Evolutionary conservation across 2,888 invertebrate species (phyloP).

Genomic region (Drosophila infuscata): DNA sequence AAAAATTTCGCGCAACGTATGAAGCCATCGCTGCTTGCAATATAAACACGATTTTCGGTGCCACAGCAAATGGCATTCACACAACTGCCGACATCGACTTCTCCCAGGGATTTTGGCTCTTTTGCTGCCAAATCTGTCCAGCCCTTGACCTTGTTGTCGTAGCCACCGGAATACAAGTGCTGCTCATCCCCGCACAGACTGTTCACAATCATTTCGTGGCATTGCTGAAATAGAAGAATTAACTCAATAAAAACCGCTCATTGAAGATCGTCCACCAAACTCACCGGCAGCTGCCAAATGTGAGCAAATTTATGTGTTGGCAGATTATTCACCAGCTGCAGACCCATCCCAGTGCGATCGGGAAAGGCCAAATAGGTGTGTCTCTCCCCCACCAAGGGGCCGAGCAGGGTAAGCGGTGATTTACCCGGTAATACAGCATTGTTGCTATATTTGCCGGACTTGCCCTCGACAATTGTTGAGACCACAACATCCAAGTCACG

Average conservation of each 20-base stretch:
- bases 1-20: slow-evolving; percentile 79
- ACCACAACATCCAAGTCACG: slow-evolving; percentile 84
- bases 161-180: slow-evolving; percentile 83
- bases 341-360: slow-evolving; percentile 83
- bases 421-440: slow-evolving; percentile 83
- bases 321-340: slow-evolving; percentile 78
- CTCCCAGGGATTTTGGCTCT: slow-evolving; percentile 74
- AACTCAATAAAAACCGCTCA: not conserved
- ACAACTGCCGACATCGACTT: slow-evolving; percentile 81
- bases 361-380: slow-evolving; percentile 81
- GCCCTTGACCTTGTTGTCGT: slow-evolving; percentile 84
- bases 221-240: slow-evolving; percentile 67
- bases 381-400: slow-evolving; percentile 74
- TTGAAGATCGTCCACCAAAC: slow-evolving; percentile 25
- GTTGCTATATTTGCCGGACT: slow-evolving; percentile 84
- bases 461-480: slow-evolving; percentile 77
- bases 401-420: slow-evolving; percentile 83
- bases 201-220: slow-evolving; percentile 84
- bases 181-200: slow-evolving; percentile 80
- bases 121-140: slow-evolving; percentile 78
- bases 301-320: slow-evolving; percentile 72
- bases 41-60: slow-evolving; percentile 73
- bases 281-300: slow-evolving; percentile 77
- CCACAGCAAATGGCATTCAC: slow-evolving; percentile 82
- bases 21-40: slow-evolving; percentile 81